Evolutionary conservation across 1,140 invertebrate species (phyloP), one percentile per base, ranked within the genome.

Genomic region (Harpegnathos saltator): DNA sequence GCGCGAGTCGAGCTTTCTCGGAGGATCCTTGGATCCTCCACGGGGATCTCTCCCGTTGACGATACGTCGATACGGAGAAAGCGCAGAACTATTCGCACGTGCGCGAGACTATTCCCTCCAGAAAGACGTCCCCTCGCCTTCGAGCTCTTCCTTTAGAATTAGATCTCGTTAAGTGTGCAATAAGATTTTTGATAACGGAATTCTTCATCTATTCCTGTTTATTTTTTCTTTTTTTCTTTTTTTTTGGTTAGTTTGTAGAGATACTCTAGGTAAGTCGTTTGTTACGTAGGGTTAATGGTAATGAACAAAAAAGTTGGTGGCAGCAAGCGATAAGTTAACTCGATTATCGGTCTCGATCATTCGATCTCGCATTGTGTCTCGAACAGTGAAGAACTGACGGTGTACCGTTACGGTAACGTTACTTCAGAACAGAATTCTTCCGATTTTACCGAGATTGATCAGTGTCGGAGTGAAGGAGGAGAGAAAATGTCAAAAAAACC

Each of bases 121-220:
- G 33, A 71, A 71, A 80, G 61, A 84, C 24, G 44, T 73, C 58
- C n/a, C n/a, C 75, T 62, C 85, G 85, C 58, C 83, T 85, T 85
- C 62, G 85, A 66, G 78, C 71, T 77, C 56, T 83, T 75, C 54
- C 48, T 52, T 29, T 86, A 78, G 80, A 66, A 80, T 73, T 80
- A 84, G 62, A 80, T 73, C 68, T 87, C 82, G 68, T 48, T 88
- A 86, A 91, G 87, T 84, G 91, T 91, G 89, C 91, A 91, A 91
- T 91, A 91, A 89, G 83, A 87, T 78, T 88, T 44, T 90, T 38
- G 44, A 82, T 85, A 82, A 24, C 26, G 29, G 58, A 44, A 83
- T 56, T 72, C 85, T 50, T 66, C 38, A 44, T 66, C 29, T 33
- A 3, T 5, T 33, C 5, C 29, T 33, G 29, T 33, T 33, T 33